Base-by-base conservation (phyloP, 1,140 invertebrate genomes). In the Solenopsis fugax region DNA sequence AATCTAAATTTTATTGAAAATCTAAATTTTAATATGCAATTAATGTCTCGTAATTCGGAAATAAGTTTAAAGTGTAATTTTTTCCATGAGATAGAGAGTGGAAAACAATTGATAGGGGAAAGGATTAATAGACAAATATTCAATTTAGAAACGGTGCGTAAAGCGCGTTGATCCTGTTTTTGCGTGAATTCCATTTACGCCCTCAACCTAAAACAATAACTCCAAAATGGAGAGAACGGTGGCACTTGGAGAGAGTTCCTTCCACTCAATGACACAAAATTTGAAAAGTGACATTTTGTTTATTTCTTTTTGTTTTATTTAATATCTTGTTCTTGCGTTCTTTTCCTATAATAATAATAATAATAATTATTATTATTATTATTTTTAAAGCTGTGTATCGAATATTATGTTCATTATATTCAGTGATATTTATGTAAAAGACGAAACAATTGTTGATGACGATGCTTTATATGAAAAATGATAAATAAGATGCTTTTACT, bases 181-280 rank as follows among this genome's bases (percentile, higher is more conserved):
- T 87, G 75, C 76, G 75, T 81, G 86, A 88, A 91, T 93, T 91
- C 90, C 90, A 91, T 92, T 92, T 92, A 85, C 78, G 84, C 85
- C 82, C 56, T 72, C 71, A 54, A 54, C 75, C 24, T 82, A 60
- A 82, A 34, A 82, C 54, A 45, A 81, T 72, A 72, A 82, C 12
- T 82, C 45, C 69, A 87, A 86, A 67, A 85, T 73, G 29, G 73
- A 75, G 29, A 58, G 16, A 69, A 21, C 12, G 13, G 5, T 18
- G 21, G 54, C 50, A 56, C 18, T 48, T 34, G 18, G 13, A 50
- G 13, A 48, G n/a, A 6, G 48, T 52, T 48, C 13, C 16, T 58
- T 48, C 48, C 4, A 52, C 7, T 5, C 21, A 58, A 82, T 56
- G 16, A 21, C 13, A 13, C 6, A 80, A 62, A 0, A 16, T 52